Conservation (phyloP, 2,888 invertebrate species). For the Lordiphosa fenestrarum region DNA sequence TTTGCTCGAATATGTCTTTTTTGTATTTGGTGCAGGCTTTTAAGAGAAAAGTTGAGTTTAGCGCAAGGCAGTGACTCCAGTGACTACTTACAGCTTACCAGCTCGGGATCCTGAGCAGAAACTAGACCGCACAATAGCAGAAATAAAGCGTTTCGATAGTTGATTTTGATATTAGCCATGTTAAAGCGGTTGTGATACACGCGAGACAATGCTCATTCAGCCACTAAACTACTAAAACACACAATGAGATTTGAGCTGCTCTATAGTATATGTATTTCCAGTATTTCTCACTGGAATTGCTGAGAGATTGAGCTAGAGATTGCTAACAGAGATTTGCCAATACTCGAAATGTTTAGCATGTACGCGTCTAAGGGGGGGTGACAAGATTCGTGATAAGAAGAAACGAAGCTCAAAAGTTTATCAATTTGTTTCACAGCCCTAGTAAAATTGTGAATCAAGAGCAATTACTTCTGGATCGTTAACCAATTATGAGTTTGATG, state of each 20-base stretch:
- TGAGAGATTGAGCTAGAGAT: background rate
- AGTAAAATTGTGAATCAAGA: too few relatives aligned
- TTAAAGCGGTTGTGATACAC: background rate
- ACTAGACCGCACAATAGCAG: background rate
- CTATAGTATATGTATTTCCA: background rate
- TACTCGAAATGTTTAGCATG: too few relatives aligned
- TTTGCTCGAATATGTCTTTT: constrained; percentile 51
- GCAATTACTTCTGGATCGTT: too few relatives aligned
- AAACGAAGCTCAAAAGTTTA: too few relatives aligned
- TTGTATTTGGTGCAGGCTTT: constrained; percentile 57
- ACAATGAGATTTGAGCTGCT: background rate
- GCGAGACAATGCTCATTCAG: background rate
- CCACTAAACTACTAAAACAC: background rate
- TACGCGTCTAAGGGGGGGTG: too few relatives aligned
- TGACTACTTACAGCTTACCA: constrained; percentile 38
- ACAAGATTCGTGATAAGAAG: too few relatives aligned
- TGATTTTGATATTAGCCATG: background rate
- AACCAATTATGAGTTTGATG: too few relatives aligned
- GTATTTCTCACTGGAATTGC: constrained; percentile 1
- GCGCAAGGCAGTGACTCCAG: too few relatives aligned
- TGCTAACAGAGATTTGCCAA: background rate
- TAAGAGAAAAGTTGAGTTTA: background rate
- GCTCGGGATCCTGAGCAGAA: constrained; percentile 41
- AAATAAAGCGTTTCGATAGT: constrained; percentile 1
- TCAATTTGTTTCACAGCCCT: too few relatives aligned